phyloP scores from a whole-genome alignment of 2,113 vertebrate species.

The Parus major region DNA sequence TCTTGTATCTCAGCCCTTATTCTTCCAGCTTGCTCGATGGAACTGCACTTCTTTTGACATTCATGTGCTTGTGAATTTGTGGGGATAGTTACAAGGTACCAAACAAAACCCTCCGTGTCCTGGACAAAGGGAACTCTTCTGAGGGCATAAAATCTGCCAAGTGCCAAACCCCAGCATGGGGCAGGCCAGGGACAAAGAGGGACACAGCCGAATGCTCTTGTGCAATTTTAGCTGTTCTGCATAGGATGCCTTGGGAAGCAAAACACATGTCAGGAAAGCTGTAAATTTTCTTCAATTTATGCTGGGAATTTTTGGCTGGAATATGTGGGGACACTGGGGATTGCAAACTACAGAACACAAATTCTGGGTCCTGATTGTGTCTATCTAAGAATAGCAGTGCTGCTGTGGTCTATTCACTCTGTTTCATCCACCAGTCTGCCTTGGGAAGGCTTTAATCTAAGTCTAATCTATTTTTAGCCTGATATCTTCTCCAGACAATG shows the following conservation, averaged over 20 bases:
- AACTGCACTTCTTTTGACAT: background rate
- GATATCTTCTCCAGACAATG: constrained; percentile 63
- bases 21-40: background rate
- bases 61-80: background rate
- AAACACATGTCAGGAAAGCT: constrained; percentile 35
- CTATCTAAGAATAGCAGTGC: constrained; percentile 54
- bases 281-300: constrained; percentile 42
- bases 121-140: constrained; percentile 21
- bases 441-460: constrained; percentile 66
- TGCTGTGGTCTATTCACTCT: constrained; percentile 17
- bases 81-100: background rate
- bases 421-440: constrained; percentile 38
- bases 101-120: background rate
- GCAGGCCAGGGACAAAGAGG: constrained; percentile 39
- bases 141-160: constrained; percentile 9
- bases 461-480: constrained; percentile 66
- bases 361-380: constrained; percentile 24
- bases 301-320: background rate
- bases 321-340: background rate
- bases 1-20: background rate
- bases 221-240: constrained; percentile 35
- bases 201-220: constrained; percentile 13
- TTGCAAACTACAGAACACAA: background rate
- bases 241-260: constrained; percentile 39
- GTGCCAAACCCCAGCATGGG: constrained; percentile 33